Conservation (phyloP, 2,113 vertebrate species). For the Ceratotherium simum region DNA sequence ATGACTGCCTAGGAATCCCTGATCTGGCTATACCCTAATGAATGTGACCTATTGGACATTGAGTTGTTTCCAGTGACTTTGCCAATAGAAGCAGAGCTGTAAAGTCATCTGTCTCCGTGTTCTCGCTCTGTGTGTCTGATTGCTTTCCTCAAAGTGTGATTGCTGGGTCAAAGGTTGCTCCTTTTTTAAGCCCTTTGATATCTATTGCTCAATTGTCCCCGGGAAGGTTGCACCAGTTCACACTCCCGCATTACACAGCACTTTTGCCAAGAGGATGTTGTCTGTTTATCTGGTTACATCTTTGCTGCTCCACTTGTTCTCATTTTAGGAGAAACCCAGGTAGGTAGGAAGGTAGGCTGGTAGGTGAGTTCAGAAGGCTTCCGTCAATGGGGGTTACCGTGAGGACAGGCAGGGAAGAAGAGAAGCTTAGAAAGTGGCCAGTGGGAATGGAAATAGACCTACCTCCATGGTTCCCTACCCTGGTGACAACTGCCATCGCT, state of each 20-base stretch:
- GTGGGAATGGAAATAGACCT: neutral
- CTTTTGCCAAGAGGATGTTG: too few relatives aligned
- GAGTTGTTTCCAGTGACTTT: neutral
- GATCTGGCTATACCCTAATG: too few relatives aligned
- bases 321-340: neutral
- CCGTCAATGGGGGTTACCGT: accelerated
- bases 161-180: neutral
- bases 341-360: too few relatives aligned
- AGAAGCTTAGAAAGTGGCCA: neutral
- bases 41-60: neutral
- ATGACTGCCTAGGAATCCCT: neutral
- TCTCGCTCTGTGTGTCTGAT: neutral
- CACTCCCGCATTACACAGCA: accelerated
- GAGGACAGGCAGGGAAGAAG: neutral
- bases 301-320: neutral
- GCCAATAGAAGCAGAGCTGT: neutral
- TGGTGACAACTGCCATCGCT: neutral
- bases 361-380: neutral
- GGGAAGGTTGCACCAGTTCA: neutral
- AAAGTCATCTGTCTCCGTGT: too few relatives aligned
- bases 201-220: too few relatives aligned
- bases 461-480: neutral
- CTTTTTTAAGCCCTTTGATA: neutral
- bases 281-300: neutral
- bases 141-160: neutral